Conservation (phyloP, 2,888 invertebrate genomes). For the Dromius quadrimaculatus region DNA sequence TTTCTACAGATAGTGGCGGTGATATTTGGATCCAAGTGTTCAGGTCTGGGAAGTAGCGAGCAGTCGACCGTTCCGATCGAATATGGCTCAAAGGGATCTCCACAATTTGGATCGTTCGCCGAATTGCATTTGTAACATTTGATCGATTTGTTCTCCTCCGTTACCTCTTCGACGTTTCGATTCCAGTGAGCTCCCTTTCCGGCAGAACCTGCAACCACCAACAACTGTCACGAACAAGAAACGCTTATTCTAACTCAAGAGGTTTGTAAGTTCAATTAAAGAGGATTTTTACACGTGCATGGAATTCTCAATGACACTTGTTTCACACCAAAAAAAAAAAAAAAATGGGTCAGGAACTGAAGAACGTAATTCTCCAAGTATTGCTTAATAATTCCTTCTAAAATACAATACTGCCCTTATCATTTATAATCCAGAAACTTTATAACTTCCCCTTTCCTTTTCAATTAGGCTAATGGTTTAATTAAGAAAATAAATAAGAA, state of each 20-base stretch:
- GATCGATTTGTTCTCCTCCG: conserved; percentile 66
- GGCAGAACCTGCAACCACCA: conserved; percentile 33
- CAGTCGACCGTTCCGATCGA: conserved; percentile 89
- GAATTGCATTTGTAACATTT: conserved; percentile 94
- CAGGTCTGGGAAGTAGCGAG: conserved; percentile 77
- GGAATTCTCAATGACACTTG: background rate
- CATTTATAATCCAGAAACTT: background rate
- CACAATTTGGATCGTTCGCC: conserved; percentile 88
- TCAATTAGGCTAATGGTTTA: conserved; percentile 26
- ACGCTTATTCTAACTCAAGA: background rate
- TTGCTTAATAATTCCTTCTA: no score
- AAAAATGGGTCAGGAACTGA: no score
- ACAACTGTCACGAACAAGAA: conserved; percentile 17
- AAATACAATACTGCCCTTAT: no score
- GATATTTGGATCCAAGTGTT: conserved; percentile 72
- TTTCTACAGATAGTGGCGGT: conserved; percentile 83
- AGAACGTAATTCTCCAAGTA: no score
- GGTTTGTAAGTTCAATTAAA: conserved; percentile 14
- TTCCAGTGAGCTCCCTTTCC: conserved; percentile 33
- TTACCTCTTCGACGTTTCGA: conserved; percentile 43
- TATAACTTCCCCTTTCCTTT: background rate
- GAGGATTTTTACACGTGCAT: background rate
- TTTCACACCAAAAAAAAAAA: no score
- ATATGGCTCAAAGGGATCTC: conserved; percentile 87
- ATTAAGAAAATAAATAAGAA: conserved; percentile 28